Base-by-base conservation (phyloP, 2,797 vertebrate genomes). In the Menidia menidia region DNA sequence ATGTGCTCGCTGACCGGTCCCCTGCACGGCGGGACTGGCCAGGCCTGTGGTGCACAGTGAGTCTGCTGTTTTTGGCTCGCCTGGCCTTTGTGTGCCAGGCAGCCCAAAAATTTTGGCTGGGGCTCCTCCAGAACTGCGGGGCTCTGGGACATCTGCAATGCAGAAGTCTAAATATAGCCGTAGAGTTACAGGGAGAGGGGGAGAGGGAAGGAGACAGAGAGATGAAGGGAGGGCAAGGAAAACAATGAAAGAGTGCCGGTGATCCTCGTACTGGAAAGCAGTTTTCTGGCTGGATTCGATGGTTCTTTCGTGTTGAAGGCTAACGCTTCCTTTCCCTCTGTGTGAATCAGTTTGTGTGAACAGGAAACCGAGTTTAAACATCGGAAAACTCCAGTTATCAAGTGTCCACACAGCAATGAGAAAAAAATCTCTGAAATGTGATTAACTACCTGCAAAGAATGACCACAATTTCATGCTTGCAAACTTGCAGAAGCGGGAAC, bases 131-230 rank as follows among this genome's bases (percentile, higher is more conserved):
- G 66, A 81, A 84, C 69, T 83, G 84, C 75, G 60, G 85, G 68
- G 82, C 86, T 82, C 18, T 71, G 86, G 84, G 86, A 91, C 82
- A 92, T 92, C 89, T 91, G 92, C 91, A 91, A 92, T 94, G 91
- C 87, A 90, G 88, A 90, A 93, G 80, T 89, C 87, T 90, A 93
- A 81, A 73, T 84, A 90, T 93, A 92, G 87, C 85, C 77, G 68
- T 75, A 62, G 88, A 90, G 88, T 78, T 86, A 81, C 43, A 73
- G 68, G 71, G 77, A 52, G 75, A 78, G 71, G 68, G 80, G 13
- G 75, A 57, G 35, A 56, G 64, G 14, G 52, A 50, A 57, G 43
- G 59, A 75, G 68, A 66, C 50, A 62, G 41, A 60, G 6, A 56
- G 77, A 64, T 60, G 59, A 56, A 31, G 31, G 51, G 53, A 79